phyloP scores from a whole-genome alignment of 37 sponge, comb jelly and placozoan genomes.

The Crambe crambe region DNA sequence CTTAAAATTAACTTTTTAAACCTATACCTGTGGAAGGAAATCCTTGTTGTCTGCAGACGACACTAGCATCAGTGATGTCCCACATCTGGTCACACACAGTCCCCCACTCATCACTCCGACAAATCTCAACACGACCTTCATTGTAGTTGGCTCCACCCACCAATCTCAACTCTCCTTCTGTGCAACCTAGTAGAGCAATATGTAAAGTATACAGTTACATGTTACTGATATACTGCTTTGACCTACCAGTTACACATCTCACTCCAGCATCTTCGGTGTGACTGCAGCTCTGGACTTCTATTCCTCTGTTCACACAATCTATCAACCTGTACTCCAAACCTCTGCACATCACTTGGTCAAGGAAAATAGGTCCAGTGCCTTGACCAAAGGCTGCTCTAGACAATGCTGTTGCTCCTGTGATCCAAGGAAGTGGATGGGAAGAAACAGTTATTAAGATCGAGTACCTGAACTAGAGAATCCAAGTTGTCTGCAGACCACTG shows the following conservation, averaged over 20 bases:
- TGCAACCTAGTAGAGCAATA: too few relatives aligned
- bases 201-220: too few relatives aligned
- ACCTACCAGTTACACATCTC: background rate
- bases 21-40: background rate
- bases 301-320: slow-evolving; percentile 1
- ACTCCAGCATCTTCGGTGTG: slow-evolving; percentile 52
- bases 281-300: slow-evolving; percentile 12
- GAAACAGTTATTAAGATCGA: too few relatives aligned
- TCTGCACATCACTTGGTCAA: background rate
- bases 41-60: background rate
- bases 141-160: too few relatives aligned
- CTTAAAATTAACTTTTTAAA: too few relatives aligned
- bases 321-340: background rate
- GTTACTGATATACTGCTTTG: too few relatives aligned
- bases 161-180: too few relatives aligned
- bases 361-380: background rate
- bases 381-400: background rate
- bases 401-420: background rate
- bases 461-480: background rate
- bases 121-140: too few relatives aligned
- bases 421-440: background rate
- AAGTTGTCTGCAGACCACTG: slow-evolving; percentile 3
- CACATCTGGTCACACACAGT: background rate
- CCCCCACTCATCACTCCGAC: too few relatives aligned
- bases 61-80: background rate